Evolutionary conservation across 2,113 vertebrate species (phyloP), one percentile per base, ranked within the genome.

Genomic region (Heteronetta atricapilla): DNA sequence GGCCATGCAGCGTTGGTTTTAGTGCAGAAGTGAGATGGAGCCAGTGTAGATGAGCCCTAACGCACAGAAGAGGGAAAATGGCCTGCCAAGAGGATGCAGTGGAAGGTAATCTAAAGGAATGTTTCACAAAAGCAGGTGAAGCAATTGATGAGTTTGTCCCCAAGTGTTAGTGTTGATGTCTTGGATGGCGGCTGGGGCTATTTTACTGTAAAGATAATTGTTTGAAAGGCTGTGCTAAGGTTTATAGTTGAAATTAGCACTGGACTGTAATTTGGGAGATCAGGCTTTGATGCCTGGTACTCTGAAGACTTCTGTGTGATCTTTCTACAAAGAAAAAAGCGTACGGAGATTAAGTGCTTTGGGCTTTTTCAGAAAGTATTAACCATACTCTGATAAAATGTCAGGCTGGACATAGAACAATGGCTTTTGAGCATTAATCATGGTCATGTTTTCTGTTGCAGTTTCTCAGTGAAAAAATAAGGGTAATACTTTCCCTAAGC

Each of bases 261-360:
- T 68, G 74, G 69, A 10, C 62, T 86, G 80, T 83, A 67, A 19
- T 95, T 89, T 91, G 80, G 92, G 92, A 96, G 94, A 90, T 93
- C 36, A 48, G 56, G 86, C 90, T 95, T 96, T 96, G 93, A 93
- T 93, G 77, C 53, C 62, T 88, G 88, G 52, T 86, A 36, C 74
- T 79, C 70, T 87, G 89, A 33, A 89, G 94, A 90, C 73, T 84
- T 96, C 77, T 55, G 60, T 72, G 93, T 93, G 92, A 94, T 95
- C 88, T 50, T 73, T 52, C 52, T 82, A 62, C 83, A 72, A 89
- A 88, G 77, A 58, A 69, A 83, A 73, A 83, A 7, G 62, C 64
- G 72, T 34, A 33, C 60, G 20, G 88, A 81, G 77, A 59, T 84
- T 26, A 77, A 90, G 62, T 4, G 58, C 58, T 34, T 89, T 73